Base-by-base conservation (phyloP, 2,113 vertebrate genomes). In the Oncorhynchus masou region DNA sequence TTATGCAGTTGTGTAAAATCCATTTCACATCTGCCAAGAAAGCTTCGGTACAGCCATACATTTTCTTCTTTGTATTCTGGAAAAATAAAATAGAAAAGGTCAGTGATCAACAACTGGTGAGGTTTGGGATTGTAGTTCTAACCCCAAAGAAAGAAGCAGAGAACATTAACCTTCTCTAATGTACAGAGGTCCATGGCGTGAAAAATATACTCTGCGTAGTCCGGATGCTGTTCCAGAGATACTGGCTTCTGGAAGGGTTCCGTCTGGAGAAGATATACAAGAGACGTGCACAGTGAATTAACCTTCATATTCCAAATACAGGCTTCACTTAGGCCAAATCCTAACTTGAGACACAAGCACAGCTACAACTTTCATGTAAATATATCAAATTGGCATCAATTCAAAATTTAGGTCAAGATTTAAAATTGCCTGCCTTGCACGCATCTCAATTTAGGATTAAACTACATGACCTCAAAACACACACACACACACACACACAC, bases 1-100 rank as follows among this genome's bases (percentile, higher is more conserved):
- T 99, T 81, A 99, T 99, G 89, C 98, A 99, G 92, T 99, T 99
- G 94, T 99, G 98, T 91, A 99, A 94, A 94, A 99, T 99, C 98
- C 98, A 99, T 91, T 99, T 99, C 64, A 95, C 96, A 76, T 99
- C 98, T 16, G 97, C 97, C 93, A 99, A 90, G 93, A 98, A 99
- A 74, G 98, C 97, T 90, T 99, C 98, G 4, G 98, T 99, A 89
- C 97, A 99, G 87, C 98, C 98, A 31, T 98, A 99, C 95, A 98
- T 97, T 94, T 97, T 99, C 96, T 97, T 99, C 91, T 99, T 99
- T 85, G 98, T 96, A 88, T 99, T 99, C 93, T 94, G 79, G 19
- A 72, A 13, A 64, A 15, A 68, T 54, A 79, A 76, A 73, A 19
- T 54, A 64, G 8, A 54, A 80, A 77, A 75, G 1, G 74, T 29